Evolutionary conservation across 64 coral and sea anemone species (phyloP).

Genomic region (Stylophora pistillata): DNA sequence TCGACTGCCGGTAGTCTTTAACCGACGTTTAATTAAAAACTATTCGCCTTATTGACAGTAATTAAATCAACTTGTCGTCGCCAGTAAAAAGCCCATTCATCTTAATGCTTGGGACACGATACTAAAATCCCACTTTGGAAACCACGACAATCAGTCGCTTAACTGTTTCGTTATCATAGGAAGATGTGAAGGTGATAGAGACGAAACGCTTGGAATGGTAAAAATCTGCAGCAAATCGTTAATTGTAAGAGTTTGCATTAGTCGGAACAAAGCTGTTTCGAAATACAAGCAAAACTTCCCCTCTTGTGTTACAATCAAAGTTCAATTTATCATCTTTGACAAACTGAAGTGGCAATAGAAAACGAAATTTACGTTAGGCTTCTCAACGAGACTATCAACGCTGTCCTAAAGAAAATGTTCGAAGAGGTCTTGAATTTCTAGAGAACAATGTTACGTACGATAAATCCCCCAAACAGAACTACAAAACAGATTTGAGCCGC

Average conservation of each 20-base stretch:
- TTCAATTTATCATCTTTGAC: slow-evolving; percentile 43
- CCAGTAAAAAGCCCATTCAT: slow-evolving; percentile 40
- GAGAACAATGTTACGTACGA: neutral
- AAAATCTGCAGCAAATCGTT: neutral
- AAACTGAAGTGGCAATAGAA: slow-evolving; percentile 32
- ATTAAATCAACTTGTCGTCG: slow-evolving; percentile 49
- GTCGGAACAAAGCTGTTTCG: neutral
- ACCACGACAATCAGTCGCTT: neutral
- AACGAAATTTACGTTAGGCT: slow-evolving; percentile 39
- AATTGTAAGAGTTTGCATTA: neutral
- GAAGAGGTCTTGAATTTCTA: neutral
- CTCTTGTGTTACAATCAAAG: neutral
- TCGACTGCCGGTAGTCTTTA: slow-evolving; percentile 10
- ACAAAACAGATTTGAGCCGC: too few relatives aligned
- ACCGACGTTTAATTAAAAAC: slow-evolving; percentile 32
- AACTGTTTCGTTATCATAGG: neutral
- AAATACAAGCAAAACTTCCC: neutral
- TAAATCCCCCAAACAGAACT: neutral
- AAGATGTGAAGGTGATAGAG: neutral
- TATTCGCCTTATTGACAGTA: slow-evolving; percentile 20
- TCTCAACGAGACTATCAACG: slow-evolving; percentile 11
- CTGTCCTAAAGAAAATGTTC: slow-evolving; percentile 1
- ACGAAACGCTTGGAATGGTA: neutral
- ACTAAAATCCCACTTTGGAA: neutral
- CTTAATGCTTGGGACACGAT: neutral